These are phyloP conservation scores for Drosophila biarmipes DNA, from an alignment of 1,140 invertebrate genomes.

Conservation along the genomic window DNA sequence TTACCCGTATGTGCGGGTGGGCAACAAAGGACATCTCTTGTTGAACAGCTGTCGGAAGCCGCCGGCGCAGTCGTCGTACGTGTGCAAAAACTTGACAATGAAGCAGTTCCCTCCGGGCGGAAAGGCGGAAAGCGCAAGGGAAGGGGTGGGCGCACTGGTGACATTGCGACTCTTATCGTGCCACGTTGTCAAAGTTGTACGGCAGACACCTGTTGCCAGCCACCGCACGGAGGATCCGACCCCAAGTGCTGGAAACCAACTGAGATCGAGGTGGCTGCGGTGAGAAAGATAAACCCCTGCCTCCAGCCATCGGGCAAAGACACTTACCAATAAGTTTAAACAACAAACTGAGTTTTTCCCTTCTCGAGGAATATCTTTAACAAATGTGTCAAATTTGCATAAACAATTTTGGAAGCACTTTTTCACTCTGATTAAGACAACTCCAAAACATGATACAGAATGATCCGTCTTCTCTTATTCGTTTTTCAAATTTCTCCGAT, in stretches of 20 bases:
- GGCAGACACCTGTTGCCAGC: conserved; percentile 49
- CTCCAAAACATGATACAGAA: too few relatives aligned
- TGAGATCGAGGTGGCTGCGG: neutral
- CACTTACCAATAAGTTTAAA: neutral
- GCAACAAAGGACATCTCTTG: conserved; percentile 78
- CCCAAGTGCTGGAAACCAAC: neutral
- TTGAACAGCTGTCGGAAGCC: conserved; percentile 81
- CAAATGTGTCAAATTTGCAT: too few relatives aligned
- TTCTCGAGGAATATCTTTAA: too few relatives aligned
- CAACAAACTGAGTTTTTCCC: too few relatives aligned
- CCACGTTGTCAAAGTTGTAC: conserved; percentile 51
- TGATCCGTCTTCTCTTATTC: too few relatives aligned
- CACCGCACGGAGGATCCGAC: conserved; percentile 1
- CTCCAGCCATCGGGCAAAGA: neutral
- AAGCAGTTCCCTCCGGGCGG: conserved; percentile 8
- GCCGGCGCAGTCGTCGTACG: conserved; percentile 66
- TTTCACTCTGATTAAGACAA: too few relatives aligned
- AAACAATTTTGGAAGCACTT: too few relatives aligned
- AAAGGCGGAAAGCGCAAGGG: neutral
- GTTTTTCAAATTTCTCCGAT: too few relatives aligned
- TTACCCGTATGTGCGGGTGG: conserved; percentile 28
- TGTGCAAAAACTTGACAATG: conserved; percentile 71
- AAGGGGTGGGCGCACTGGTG: conserved; percentile 17
- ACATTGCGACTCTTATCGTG: conserved; percentile 53
- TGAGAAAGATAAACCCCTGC: neutral